Evolutionary conservation across 2,797 vertebrate species (phyloP).

Genomic region (Decapterus maruadsi): DNA sequence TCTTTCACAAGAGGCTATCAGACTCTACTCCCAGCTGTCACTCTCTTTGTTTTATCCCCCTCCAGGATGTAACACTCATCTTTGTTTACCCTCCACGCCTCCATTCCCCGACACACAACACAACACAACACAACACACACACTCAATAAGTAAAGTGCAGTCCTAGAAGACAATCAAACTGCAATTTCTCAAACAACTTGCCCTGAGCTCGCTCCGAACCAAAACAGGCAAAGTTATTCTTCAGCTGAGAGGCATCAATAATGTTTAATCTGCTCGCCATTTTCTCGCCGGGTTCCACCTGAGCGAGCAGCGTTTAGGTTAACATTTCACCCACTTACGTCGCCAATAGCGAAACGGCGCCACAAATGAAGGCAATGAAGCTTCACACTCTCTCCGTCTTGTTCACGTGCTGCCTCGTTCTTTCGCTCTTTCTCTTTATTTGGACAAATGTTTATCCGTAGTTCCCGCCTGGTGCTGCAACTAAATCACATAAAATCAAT

Average conservation of each 20-base stretch:
- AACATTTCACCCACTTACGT: constrained; percentile 41
- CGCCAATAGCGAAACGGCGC: constrained; percentile 41
- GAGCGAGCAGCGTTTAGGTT: constrained; percentile 53
- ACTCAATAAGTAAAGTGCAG: background rate
- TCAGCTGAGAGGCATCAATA: constrained; percentile 56
- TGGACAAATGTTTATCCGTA: constrained; percentile 54
- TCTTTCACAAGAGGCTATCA: constrained; percentile 47
- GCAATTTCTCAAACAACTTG: constrained; percentile 48
- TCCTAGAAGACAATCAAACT: constrained; percentile 45
- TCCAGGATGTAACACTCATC: constrained; percentile 59
- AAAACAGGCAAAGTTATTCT: constrained; percentile 58
- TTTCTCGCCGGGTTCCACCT: constrained; percentile 63
- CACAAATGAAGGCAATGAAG: constrained; percentile 48
- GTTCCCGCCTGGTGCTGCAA: constrained; percentile 31
- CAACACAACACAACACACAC: background rate
- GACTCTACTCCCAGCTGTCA: constrained; percentile 52
- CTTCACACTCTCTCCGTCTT: constrained; percentile 30
- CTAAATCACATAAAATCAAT: constrained; percentile 73
- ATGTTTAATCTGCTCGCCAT: constrained; percentile 50
- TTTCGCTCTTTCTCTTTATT: constrained; percentile 47
- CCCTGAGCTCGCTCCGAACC: constrained; percentile 37
- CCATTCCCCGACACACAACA: background rate
- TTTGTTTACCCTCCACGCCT: constrained; percentile 54
- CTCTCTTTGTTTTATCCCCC: constrained; percentile 61
- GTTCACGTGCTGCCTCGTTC: constrained; percentile 7